Base-by-base conservation (phyloP, 2,113 vertebrate genomes). In the Oreochromis aureus region DNA sequence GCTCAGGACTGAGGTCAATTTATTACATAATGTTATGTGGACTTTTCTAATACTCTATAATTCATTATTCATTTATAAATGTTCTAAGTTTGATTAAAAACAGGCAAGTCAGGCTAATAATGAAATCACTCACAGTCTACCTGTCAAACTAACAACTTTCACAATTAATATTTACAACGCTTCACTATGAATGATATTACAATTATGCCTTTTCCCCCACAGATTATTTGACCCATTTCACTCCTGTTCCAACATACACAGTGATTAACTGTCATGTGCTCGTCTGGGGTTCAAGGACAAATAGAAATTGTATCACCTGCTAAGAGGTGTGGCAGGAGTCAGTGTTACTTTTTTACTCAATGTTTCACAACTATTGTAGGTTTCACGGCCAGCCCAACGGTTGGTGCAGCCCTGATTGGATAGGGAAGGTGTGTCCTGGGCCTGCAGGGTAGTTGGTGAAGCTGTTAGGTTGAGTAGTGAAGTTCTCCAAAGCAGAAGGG, bases 361-460 rank as follows among this genome's bases (percentile, higher is more conserved):
- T 55, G n/a, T 90, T 69, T 86, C 10, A 46, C 24, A 81, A 69
- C 44, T 16, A 27, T 51, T 34, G 73, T 46, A 24, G 22, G 48
- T 48, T 85, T 97, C 96, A 99, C 93, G 99, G 99, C 99, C 99
- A 99, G 69, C 98, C 98, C 87, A 98, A 96, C 94, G 98, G 98
- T 5, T 98, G 98, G 88, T 97, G 96, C 71, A 99, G 96, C 87
- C 98, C 97, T 8, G 98, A 97, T 34, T 99, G 99, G 87, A 99
- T 94, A 53, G 98, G 94, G 94, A 99, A 99, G 6, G 98, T 97
- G 44, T 97, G 96, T 90, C 98, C 98, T 53, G 98, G 96, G n/a
- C 97, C 95, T 13, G 98, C 94, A 3, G 98, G 94, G 73, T 98
- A 99, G 94, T 96, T 97, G 87, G 97, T 93, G 93, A 98, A 99